These are phyloP conservation scores for Wiebesia pumilae DNA, from an alignment of 1,140 invertebrate species.

Conservation along the genomic window DNA sequence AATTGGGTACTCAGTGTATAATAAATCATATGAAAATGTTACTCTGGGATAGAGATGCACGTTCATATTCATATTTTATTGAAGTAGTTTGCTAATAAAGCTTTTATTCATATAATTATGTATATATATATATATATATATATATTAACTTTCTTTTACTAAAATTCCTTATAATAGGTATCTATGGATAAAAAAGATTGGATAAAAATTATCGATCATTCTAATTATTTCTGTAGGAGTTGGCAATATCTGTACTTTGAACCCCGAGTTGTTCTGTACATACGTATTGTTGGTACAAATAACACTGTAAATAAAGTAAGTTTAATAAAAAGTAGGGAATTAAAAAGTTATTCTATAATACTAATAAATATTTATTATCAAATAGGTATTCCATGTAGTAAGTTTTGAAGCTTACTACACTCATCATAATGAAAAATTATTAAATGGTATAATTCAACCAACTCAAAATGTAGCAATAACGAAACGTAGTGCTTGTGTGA, in stretches of 20 bases:
- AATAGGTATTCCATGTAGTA: slow-evolving; percentile 93
- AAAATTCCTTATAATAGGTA: slow-evolving; percentile 74
- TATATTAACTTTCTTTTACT: slow-evolving; percentile 35
- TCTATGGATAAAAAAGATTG: slow-evolving; percentile 97
- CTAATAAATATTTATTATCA: slow-evolving; percentile 40
- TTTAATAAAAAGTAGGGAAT: slow-evolving; percentile 28
- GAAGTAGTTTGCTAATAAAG: slow-evolving; percentile 76
- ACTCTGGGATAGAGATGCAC: slow-evolving; percentile 94
- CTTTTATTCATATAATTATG: background rate
- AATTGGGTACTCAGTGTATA: slow-evolving; percentile 90
- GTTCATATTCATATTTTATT: slow-evolving; percentile 97
- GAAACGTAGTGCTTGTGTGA: slow-evolving; percentile 90
- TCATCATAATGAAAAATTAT: slow-evolving; percentile 82
- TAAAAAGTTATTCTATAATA: slow-evolving; percentile 13
- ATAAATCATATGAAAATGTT: slow-evolving; percentile 95
- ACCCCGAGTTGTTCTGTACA: slow-evolving; percentile 90
- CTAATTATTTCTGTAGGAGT: slow-evolving; percentile 92
- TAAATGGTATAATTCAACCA: slow-evolving; percentile 89
- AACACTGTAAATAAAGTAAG: slow-evolving; percentile 94
- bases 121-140: background rate
- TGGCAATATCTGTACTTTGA: slow-evolving; percentile 97
- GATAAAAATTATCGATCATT: slow-evolving; percentile 94
- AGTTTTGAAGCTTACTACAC: slow-evolving; percentile 93
- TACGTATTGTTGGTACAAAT: slow-evolving; percentile 94
- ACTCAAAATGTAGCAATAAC: slow-evolving; percentile 94